Evolutionary conservation across 2,888 invertebrate species (phyloP), one percentile per base, ranked within the genome.

Genomic region (Pristionchus mayeri): DNA sequence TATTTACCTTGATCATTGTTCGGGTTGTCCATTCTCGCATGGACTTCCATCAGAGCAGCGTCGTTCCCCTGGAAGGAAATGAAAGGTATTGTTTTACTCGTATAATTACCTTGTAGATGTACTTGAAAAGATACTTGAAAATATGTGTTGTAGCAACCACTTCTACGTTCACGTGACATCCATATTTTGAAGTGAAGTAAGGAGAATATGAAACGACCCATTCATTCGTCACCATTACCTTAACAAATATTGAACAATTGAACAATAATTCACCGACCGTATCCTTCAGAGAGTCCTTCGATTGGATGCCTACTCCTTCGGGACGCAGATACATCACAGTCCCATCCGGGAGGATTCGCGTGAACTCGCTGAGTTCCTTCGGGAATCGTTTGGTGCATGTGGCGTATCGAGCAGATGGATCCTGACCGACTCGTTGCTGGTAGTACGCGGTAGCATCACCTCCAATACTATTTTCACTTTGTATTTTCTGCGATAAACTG

Each of bases 311-410:
- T n/a, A 67, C 2, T 3, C 24, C 67, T 1, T 16, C 2, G 18
- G 67, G 67, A 21, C 67, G 67, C 7, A 21, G n/a, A 16, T 67
- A 67, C 18, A 37, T 9, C 4, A 40, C 67, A 2, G 34, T 37
- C 37, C 67, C 67, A 37, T 67, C 67, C 2, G 16, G 21, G 7
- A 34, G 6, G 9, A 67, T 67, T 4, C 2, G 30, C 9, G 67
- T 67, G 67, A 67, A 67, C 13, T 67, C 67, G 67, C n/a, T 67
- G 37, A 67, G 9, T 16, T 67, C 67, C 67, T 67, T 67, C 34
- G 67, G 67, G 9, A 37, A 67, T 16, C n/a, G 18, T 21, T 67
- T 67, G 1, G 37, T 37, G n/a, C 67, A 67, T 13, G n/a, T n/a
- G 21, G 27, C 18, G 63, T 27, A 63, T 34, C 27, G 4, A 30